Conservation (phyloP, 2,797 vertebrate genomes). For the Sparidentex hasta region DNA sequence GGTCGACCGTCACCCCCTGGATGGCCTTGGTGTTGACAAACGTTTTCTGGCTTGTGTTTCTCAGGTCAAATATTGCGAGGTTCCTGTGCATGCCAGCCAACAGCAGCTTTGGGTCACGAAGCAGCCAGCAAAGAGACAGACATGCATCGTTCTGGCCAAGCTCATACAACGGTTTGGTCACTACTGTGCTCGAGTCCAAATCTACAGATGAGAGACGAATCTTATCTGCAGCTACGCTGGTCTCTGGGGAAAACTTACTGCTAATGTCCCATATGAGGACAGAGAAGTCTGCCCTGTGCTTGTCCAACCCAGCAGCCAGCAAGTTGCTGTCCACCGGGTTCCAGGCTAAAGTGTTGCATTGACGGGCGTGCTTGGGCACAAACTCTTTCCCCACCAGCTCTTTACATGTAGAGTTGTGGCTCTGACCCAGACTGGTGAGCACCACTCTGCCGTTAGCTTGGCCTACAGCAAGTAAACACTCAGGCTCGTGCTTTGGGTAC, state of each 20-base stretch:
- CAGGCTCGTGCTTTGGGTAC: constrained; percentile 97
- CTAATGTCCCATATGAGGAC: constrained; percentile 98
- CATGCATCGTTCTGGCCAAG: constrained; percentile 98
- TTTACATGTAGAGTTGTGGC: constrained; percentile 94
- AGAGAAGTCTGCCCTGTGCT: constrained; percentile 97
- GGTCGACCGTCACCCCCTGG: constrained; percentile 97
- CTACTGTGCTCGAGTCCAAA: constrained; percentile 89
- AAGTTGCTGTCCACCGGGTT: constrained; percentile 96
- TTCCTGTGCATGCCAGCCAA: constrained; percentile 98
- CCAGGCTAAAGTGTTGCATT: constrained; percentile 98
- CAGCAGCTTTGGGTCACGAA: constrained; percentile 95
- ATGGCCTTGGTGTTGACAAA: constrained; percentile 99
- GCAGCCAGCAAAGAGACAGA: constrained; percentile 97
- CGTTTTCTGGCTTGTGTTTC: constrained; percentile 98
- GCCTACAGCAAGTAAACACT: constrained; percentile 96
- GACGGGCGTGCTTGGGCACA: constrained; percentile 96
- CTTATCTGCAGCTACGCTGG: constrained; percentile 89
- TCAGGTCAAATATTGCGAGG: constrained; percentile 96
- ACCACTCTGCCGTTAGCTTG: constrained; percentile 98
- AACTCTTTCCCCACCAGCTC: constrained; percentile 98
- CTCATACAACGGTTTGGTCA: constrained; percentile 96
- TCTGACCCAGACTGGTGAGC: constrained; percentile 96
- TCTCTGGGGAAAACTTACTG: constrained; percentile 93
- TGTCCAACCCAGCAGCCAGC: constrained; percentile 96
- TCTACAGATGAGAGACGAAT: constrained; percentile 92